Evolutionary conservation across 2,888 invertebrate species (phyloP), one percentile per base, ranked within the genome.

Genomic region (Chrysolina haemoptera): DNA sequence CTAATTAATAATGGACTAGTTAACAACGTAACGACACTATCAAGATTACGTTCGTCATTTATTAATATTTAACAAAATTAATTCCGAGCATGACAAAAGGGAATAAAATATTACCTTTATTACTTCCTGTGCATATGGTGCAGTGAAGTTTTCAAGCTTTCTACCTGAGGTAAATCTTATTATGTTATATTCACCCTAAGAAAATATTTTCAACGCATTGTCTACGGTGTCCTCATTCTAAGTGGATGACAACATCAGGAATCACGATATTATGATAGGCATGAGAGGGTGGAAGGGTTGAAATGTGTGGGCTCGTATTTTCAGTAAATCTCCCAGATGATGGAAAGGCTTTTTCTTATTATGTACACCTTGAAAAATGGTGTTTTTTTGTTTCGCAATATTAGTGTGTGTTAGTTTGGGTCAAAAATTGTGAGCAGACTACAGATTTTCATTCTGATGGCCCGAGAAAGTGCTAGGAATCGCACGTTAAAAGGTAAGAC

Each of bases 31-130:
- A 86, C 85, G 86, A 85, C 86, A 86, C 82, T 85, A 87, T 86
- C 86, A 85, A 85, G 86, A 87, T 86, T 83, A 83, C 82, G 83
- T 84, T 84, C 87, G 86, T 87, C 87, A 86, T 85, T 86, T 87
- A 87, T 87, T 87, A 87, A 87, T 87, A 86, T 86, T 86, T 86
- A 85, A 85, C 82, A 82, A 85, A 87, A 86, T 85, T 85, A 85
- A 85, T 86, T 85, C 80, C 77, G 79, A 80, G 78, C 85, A 83
- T 82, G 83, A 85, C 84, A 84, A 85, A 85, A 84, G 85, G 82
- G 84, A 84, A 85, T 85, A 85, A 85, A 85, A 84, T 85, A 85
- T 84, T 81, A 81, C 82, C 83, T 84, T 84, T 79, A 78, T 84
- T 82, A 82, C 83, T 85, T 86, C 86, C 86, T 86, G 86, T 81